Conservation (phyloP, 2,888 invertebrate species). For the Psococerastis gibbosa region DNA sequence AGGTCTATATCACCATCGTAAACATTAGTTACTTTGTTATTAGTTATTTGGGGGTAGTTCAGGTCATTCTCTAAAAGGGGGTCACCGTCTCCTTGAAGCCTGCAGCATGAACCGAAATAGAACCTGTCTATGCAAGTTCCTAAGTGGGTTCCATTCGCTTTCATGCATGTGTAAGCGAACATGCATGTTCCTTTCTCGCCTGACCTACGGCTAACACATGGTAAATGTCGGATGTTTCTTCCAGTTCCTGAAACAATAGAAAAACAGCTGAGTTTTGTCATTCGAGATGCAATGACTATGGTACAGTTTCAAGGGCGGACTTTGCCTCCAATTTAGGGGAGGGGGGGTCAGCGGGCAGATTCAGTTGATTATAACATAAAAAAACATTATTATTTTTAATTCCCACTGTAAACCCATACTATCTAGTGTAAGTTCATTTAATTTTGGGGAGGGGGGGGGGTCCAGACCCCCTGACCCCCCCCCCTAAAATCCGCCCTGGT, state of each 20-base stretch:
- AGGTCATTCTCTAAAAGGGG: neutral
- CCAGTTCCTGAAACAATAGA: slow-evolving; percentile 64
- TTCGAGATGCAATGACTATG: too few relatives aligned
- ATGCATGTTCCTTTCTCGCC: slow-evolving; percentile 73
- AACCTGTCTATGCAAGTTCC: slow-evolving; percentile 87
- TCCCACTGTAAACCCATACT: too few relatives aligned
- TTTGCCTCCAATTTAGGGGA: too few relatives aligned
- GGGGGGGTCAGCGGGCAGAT: too few relatives aligned
- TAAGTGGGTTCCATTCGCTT: slow-evolving; percentile 76
- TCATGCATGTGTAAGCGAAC: slow-evolving; percentile 85
- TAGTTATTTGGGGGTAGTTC: neutral
- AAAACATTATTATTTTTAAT: too few relatives aligned
- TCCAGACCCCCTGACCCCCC: too few relatives aligned
- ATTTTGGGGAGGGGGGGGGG: too few relatives aligned
- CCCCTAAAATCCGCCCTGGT: too few relatives aligned
- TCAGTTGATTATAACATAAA: too few relatives aligned
- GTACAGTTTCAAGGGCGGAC: too few relatives aligned
- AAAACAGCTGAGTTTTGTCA: too few relatives aligned
- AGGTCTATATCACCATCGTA: slow-evolving; percentile 25
- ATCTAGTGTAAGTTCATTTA: too few relatives aligned
- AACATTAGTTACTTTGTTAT: slow-evolving; percentile 22
- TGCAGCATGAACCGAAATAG: slow-evolving; percentile 86
- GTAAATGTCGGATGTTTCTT: slow-evolving; percentile 73
- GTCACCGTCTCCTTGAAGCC: slow-evolving; percentile 33
- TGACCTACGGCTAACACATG: slow-evolving; percentile 64